Percentiles rank a stretch among this genome's conserved stretches.
Conservation (phyloP, 2,888 invertebrate species). For the Drosophila mercatorum region DNA sequence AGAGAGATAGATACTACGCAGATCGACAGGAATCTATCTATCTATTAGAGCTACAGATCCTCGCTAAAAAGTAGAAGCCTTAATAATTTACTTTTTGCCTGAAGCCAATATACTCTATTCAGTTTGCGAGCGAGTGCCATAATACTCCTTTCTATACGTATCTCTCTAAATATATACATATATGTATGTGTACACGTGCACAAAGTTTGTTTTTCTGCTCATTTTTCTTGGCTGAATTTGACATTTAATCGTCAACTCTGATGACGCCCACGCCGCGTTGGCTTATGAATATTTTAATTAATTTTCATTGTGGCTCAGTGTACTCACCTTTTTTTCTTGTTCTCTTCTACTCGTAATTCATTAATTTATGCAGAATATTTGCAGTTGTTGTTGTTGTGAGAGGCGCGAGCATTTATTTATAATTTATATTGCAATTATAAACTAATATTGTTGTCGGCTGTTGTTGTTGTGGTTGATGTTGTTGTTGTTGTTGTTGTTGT, state of each 20-base stretch:
- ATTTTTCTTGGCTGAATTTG: constrained; percentile 39
- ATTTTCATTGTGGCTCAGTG: constrained; percentile 64
- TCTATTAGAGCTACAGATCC: too few relatives aligned
- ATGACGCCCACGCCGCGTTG: constrained; percentile 18
- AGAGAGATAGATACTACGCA: too few relatives aligned
- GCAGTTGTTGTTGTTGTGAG: constrained; percentile 30
- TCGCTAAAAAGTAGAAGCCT: too few relatives aligned
- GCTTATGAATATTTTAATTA: constrained; percentile 76
- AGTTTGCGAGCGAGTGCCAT: not conserved
- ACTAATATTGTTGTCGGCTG: constrained; percentile 65
- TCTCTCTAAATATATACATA: too few relatives aligned
- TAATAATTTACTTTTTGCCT: not conserved
- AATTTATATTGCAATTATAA: constrained; percentile 77
- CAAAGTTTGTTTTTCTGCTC: not conserved
- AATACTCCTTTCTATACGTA: not conserved
- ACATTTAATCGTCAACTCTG: constrained; percentile 67
- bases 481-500: constrained; percentile 19
- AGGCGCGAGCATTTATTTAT: constrained; percentile 64
- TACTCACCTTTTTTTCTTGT: not conserved
- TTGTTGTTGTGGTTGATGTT: constrained; percentile 39
- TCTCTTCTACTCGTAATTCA: constrained; percentile 26
- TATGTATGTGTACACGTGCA: not conserved
- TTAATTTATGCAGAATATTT: constrained; percentile 69
- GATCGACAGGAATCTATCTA: too few relatives aligned
- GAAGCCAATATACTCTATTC: not conserved